Percentiles rank a stretch among this genome's conserved stretches.
phyloP scores from a whole-genome alignment of 2,113 vertebrate species.

The Gyps fulvus region DNA sequence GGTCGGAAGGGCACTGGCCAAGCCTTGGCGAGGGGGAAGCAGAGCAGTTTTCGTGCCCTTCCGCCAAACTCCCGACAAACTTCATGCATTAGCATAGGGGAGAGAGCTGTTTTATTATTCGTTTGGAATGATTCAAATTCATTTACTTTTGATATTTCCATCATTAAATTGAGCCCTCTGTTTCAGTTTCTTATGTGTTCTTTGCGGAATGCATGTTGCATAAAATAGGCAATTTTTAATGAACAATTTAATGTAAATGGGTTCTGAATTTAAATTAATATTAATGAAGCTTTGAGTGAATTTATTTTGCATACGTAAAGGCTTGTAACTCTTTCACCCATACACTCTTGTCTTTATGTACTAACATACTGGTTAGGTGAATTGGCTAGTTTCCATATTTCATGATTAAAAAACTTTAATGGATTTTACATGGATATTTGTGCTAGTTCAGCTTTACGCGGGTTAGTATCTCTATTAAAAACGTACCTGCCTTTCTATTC shows the following conservation, averaged over 20 bases:
- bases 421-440: slow-evolving; percentile 49
- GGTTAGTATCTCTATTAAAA: background rate
- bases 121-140: slow-evolving; percentile 59
- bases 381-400: slow-evolving; percentile 65
- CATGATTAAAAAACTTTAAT: slow-evolving; percentile 53
- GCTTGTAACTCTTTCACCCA: slow-evolving; percentile 77
- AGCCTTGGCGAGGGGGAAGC: background rate
- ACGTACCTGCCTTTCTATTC: background rate
- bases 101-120: slow-evolving; percentile 20
- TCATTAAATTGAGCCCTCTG: slow-evolving; percentile 70
- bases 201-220: slow-evolving; percentile 81
- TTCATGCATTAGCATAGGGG: background rate
- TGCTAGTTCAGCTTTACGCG: background rate
- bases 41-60: background rate
- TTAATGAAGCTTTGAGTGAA: slow-evolving; percentile 85
- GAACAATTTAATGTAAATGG: slow-evolving; percentile 87
- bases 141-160: slow-evolving; percentile 72
- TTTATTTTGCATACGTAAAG: slow-evolving; percentile 88
- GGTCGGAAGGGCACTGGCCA: slow-evolving; percentile 6
- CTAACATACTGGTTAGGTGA: slow-evolving; percentile 66
- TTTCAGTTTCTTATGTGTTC: slow-evolving; percentile 76
- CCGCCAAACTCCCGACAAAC: slow-evolving; percentile 32
- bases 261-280: slow-evolving; percentile 88
- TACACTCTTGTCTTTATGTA: slow-evolving; percentile 75
- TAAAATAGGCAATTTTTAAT: slow-evolving; percentile 85